Evolutionary conservation across 1,140 invertebrate species (phyloP), one percentile per base, ranked within the genome.

Genomic region (Cydia fagiglandana): DNA sequence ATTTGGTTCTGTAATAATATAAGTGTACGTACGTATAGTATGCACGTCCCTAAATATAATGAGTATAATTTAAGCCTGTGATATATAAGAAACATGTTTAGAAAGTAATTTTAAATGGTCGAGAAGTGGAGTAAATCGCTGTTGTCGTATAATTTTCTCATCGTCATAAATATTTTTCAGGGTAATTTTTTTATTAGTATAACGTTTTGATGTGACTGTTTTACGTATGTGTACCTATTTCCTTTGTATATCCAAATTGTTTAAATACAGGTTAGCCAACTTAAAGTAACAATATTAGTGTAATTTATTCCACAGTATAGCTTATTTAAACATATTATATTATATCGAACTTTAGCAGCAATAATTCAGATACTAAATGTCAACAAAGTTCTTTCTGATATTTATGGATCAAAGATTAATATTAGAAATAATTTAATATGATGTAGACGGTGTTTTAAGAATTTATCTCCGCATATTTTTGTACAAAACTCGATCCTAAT

Each of bases 51-150:
- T 92, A 87, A 89, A 86, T 76, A 78, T 91, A 91, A 89, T 81
- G 82, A 84, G 84, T 91, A 90, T 92, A 86, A 86, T 91, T 91
- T 91, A 91, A 91, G 89, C 91, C 89, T 92, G 91, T 92, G 91
- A 92, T 92, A 91, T 87, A 89, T 91, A 89, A 90, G 86, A 88
- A 89, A 86, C 76, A 82, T 78, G 79, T 83, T 84, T 86, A 87
- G 84, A 74, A 81, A 83, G 73, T 81, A 83, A 79, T 82, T 84
- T 82, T 82, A 81, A 73, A 82, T 80, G 73, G 79, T 77, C 64
- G 78, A 77, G 76, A 79, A 73, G 76, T 73, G 73, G 70, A 77
- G 74, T 79, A 78, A 81, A 81, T 80, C 73, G 20, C 28, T 50
- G 24, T 73, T 73, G 45, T 34, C 45, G 12, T 45, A 50, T 73